Percentiles rank a stretch among this genome's conserved stretches.
Conservation (phyloP, 2,888 invertebrate genomes). For the Stenoptilia bipunctidactyla region DNA sequence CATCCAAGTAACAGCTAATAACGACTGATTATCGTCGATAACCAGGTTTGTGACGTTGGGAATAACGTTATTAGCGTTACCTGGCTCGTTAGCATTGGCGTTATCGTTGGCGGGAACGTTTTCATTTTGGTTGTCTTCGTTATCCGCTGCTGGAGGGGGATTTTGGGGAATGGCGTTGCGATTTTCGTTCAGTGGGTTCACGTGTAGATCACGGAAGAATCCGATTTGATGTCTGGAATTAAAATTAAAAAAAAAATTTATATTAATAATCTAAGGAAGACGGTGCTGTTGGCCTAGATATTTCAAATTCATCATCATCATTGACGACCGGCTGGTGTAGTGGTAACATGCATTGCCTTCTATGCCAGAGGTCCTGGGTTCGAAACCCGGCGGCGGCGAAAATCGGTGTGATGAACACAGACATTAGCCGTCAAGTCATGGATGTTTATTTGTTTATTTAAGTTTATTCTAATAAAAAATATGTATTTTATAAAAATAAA, state of each 20-base stretch:
- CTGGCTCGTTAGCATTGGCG: constrained; percentile 6
- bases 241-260: constrained; percentile 11
- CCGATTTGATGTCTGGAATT: constrained; percentile 81
- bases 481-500: too few species aligned
- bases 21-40: constrained; percentile 36
- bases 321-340: too few species aligned
- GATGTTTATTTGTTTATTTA: too few species aligned
- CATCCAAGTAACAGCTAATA: constrained; percentile 86
- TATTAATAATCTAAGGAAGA: too few species aligned
- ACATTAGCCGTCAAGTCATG: too few species aligned
- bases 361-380: too few species aligned
- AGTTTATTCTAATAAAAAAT: too few species aligned
- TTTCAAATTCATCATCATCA: too few species aligned
- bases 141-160: constrained; percentile 1
- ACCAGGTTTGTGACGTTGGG: constrained; percentile 4
- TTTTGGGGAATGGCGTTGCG: constrained; percentile 8
- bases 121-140: background rate
- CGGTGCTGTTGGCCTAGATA: too few species aligned
- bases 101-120: background rate
- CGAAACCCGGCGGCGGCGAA: too few species aligned
- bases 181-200: constrained; percentile 24
- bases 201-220: constrained; percentile 76
- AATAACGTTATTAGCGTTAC: background rate
- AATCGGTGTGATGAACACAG: too few species aligned
- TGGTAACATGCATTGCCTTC: too few species aligned